phyloP scores from a whole-genome alignment of 1,140 invertebrate species.

The Drosophila simulans region DNA sequence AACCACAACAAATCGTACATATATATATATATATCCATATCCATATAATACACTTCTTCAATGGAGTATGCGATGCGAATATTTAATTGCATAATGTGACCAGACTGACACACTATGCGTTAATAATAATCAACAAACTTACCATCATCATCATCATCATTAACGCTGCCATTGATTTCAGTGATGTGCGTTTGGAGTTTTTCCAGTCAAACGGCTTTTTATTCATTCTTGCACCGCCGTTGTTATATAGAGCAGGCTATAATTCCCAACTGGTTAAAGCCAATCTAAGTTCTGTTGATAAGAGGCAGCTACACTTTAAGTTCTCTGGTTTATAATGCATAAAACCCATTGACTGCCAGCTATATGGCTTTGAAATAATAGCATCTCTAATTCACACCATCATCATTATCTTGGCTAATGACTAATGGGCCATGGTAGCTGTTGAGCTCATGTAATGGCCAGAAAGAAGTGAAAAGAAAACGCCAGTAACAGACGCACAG shows the following conservation, averaged over 20 bases:
- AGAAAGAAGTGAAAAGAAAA: slow-evolving; percentile 33
- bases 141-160: slow-evolving; percentile 23
- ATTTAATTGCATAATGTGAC: slow-evolving; percentile 65
- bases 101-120: slow-evolving; percentile 45
- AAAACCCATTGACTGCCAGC: background rate
- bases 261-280: background rate
- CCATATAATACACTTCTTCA: slow-evolving; percentile 11
- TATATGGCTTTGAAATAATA: background rate
- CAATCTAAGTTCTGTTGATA: background rate
- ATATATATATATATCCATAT: too few species aligned
- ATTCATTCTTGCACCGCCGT: background rate
- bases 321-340: too few species aligned
- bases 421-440: slow-evolving; percentile 53
- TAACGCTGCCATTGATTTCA: slow-evolving; percentile 5
- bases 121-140: slow-evolving; percentile 28
- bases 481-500: slow-evolving; percentile 17
- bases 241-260: background rate
- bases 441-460: slow-evolving; percentile 66
- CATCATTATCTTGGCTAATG: slow-evolving; percentile 50
- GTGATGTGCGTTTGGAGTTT: background rate
- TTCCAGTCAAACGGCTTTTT: background rate
- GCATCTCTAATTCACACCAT: slow-evolving; percentile 40
- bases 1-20: slow-evolving; percentile 16
- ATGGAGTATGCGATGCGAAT: slow-evolving; percentile 49
- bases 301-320: too few species aligned